Conservation (phyloP, 2,888 invertebrate genomes). For the Balanococcus diminutus region DNA sequence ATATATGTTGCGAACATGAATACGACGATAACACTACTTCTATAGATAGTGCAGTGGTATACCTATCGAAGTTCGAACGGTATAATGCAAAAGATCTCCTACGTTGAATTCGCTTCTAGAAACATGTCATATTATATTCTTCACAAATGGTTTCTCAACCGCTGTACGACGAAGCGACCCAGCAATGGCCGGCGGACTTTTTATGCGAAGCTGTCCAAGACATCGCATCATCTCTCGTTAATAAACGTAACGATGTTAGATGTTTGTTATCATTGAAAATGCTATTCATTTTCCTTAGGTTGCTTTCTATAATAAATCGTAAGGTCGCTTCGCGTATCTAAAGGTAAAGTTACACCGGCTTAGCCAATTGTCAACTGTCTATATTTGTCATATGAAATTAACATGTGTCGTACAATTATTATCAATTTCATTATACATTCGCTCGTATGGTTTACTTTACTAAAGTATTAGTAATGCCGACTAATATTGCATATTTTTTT, state of each 20-base stretch:
- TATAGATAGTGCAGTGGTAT: neutral
- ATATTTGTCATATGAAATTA: conserved; percentile 11
- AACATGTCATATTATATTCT: neutral
- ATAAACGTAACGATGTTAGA: neutral
- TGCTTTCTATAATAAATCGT: neutral
- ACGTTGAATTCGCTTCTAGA: neutral
- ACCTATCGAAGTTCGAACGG: neutral
- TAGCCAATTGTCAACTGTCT: neutral
- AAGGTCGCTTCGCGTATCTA: neutral
- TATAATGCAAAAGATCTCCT: neutral
- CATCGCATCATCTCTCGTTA: neutral
- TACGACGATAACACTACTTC: neutral
- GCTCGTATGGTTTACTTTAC: neutral
- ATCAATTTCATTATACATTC: neutral
- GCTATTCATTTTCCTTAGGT: neutral
- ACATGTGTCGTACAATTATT: conserved; percentile 12
- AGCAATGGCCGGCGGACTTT: neutral
- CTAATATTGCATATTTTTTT: too few relatives aligned
- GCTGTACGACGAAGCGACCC: neutral
- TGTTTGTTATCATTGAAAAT: conserved; percentile 5
- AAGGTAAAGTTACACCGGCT: neutral
- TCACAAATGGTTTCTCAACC: neutral
- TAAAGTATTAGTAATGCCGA: too few relatives aligned
- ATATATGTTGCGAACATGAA: neutral
- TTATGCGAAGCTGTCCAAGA: neutral